Conservation (phyloP, 2,888 invertebrate species). For the Petrolisthes cinctipes region DNA sequence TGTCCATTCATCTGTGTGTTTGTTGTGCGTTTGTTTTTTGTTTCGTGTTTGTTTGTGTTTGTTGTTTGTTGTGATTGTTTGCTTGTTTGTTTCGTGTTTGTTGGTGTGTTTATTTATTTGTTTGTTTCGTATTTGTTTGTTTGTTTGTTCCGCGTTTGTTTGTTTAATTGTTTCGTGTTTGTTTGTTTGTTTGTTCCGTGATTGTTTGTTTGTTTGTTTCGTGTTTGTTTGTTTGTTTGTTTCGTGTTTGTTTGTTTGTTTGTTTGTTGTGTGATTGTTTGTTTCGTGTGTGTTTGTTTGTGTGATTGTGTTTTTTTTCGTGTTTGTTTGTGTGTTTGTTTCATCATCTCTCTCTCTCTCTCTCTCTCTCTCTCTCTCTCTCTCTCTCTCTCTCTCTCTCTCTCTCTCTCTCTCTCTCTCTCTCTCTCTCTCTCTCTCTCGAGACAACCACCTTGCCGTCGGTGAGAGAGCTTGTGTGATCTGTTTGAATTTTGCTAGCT, state of each 20-base stretch:
- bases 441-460: too few species aligned
- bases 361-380: conserved; percentile 2
- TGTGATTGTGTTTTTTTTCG: neutral
- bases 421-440: too few species aligned
- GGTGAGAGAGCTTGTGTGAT: too few species aligned
- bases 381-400: conserved; percentile 6
- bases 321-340: neutral
- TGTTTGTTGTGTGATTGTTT: neutral
- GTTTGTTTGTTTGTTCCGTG: neutral
- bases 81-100: too few species aligned
- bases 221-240: too few species aligned
- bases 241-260: neutral
- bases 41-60: too few species aligned
- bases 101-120: neutral
- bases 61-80: too few species aligned
- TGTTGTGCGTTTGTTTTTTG: too few species aligned
- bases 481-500: too few species aligned
- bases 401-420: neutral
- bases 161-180: too few species aligned
- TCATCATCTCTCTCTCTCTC: neutral
- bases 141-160: too few species aligned
- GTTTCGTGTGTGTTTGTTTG: neutral
- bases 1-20: too few species aligned
- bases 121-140: neutral
- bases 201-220: neutral